Evolutionary conservation across 2,797 vertebrate genomes (phyloP).

Genomic region (Macropodus opercularis): DNA sequence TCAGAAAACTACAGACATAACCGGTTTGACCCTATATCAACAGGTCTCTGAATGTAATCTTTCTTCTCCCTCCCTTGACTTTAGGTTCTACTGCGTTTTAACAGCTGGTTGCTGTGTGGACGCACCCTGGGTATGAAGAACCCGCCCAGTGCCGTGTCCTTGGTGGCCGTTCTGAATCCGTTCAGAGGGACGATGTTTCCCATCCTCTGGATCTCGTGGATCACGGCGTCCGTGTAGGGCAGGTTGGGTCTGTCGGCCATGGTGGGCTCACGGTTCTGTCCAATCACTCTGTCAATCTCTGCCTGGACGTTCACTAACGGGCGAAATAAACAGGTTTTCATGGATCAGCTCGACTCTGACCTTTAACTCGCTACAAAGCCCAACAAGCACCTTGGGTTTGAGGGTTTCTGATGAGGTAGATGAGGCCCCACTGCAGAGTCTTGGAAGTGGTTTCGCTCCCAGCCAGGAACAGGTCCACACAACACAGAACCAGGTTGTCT

Average conservation of each 20-base stretch:
- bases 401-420: conserved; percentile 83
- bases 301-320: conserved; percentile 83
- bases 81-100: not conserved
- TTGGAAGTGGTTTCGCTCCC: conserved; percentile 89
- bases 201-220: conserved; percentile 89
- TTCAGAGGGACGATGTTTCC: conserved; percentile 83
- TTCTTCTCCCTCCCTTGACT: no score
- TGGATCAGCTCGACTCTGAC: not conserved
- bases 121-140: conserved; percentile 86
- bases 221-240: conserved; percentile 87
- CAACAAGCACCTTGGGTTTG: conserved; percentile 84
- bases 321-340: conserved; percentile 2
- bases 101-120: not conserved
- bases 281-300: conserved; percentile 85
- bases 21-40: not conserved
- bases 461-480: conserved; percentile 86
- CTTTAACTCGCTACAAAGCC: no score
- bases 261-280: conserved; percentile 69
- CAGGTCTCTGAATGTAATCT: no score
- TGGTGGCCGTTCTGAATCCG: conserved; percentile 64
- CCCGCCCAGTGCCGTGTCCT: conserved; percentile 74
- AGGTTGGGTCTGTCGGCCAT: conserved; percentile 78
- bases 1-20: not conserved
- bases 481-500: conserved; percentile 77
- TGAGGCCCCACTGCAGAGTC: conserved; percentile 87